A percentile compares a stretch with the other conserved stretches of the same genome.
phyloP scores from a whole-genome alignment of 2,113 vertebrate genomes.

The Xiphias gladius region DNA sequence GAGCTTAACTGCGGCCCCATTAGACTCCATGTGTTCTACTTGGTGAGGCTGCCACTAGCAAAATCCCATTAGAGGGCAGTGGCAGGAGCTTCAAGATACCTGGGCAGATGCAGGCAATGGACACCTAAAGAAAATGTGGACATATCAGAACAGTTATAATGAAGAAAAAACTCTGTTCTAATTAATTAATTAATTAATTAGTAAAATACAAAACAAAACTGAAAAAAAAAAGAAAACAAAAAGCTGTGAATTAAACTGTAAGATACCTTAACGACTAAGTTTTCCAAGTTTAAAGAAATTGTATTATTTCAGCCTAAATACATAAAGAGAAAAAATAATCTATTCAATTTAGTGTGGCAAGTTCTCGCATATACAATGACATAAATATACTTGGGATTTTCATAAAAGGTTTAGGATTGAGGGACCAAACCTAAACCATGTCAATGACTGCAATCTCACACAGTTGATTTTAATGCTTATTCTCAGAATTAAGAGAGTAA shows the following conservation, averaged over 20 bases:
- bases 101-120: not conserved
- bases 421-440: not conserved
- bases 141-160: not conserved
- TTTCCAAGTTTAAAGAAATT: no score
- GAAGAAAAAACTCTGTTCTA: not conserved
- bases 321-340: no score
- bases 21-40: constrained; percentile 65
- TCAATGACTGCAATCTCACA: not conserved
- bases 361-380: not conserved
- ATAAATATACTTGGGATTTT: not conserved
- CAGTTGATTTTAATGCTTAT: no score
- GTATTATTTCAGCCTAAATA: no score
- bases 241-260: no score
- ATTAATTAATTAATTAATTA: no score
- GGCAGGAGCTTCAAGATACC: constrained; percentile 20
- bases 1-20: constrained; percentile 71
- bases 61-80: constrained; percentile 78
- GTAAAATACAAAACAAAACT: no score
- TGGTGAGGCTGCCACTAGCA: constrained; percentile 52
- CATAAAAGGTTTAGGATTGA: not conserved
- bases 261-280: not conserved
- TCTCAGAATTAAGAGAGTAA: no score
- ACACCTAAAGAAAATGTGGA: not conserved
- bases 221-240: no score
- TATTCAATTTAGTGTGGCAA: not conserved